Evolutionary conservation across 2,797 vertebrate species (phyloP).

Genomic region (Pseudochirops cupreus): DNA sequence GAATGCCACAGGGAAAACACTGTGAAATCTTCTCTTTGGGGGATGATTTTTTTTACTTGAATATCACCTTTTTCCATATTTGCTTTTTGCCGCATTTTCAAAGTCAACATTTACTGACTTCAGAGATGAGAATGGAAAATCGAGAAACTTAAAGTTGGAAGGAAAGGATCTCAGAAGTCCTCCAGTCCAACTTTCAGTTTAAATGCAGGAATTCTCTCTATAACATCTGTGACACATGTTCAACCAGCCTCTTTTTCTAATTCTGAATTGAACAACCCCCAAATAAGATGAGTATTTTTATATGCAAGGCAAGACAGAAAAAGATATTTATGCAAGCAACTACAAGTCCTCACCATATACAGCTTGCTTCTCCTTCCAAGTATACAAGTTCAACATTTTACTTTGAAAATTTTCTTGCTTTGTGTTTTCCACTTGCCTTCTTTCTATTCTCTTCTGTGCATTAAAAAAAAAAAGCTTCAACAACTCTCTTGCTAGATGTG

Average conservation of each 20-base stretch:
- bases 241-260: not conserved
- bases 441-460: not conserved
- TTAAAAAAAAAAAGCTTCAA: not conserved
- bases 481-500: not conserved
- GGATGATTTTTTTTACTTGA: not conserved
- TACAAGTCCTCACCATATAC: not conserved
- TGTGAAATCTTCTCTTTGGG: not conserved
- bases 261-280: not conserved
- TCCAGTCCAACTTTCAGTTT: not conserved
- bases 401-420: not conserved
- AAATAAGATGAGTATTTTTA: not conserved
- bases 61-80: not conserved
- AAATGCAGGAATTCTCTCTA: not conserved
- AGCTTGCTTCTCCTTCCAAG: not conserved
- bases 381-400: not conserved
- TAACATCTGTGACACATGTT: not conserved
- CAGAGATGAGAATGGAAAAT: not conserved
- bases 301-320: not conserved
- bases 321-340: not conserved
- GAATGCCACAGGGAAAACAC: not conserved
- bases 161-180: not conserved
- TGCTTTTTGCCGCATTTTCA: not conserved
- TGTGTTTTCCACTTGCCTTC: not conserved
- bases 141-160: not conserved
- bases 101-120: not conserved